These are phyloP conservation scores for Dromococcyx pavoninus DNA, from an alignment of 2,797 vertebrate species.

Conservation along the genomic window DNA sequence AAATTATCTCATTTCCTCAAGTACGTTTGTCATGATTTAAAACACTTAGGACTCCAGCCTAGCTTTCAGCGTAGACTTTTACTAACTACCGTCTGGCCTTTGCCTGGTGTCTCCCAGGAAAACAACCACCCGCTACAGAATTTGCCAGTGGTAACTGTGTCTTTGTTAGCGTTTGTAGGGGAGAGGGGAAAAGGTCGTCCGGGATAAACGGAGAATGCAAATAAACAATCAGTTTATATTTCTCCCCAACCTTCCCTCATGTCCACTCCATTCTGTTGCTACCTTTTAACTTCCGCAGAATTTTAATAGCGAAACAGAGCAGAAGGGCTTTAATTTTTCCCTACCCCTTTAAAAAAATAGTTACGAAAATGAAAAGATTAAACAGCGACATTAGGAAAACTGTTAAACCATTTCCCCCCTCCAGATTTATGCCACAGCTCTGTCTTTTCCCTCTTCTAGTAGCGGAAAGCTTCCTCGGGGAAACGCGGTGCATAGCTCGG, in stretches of 20 bases:
- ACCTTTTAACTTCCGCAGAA: background rate
- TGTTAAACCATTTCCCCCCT: background rate
- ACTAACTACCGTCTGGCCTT: background rate
- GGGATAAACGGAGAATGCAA: background rate
- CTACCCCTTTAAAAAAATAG: background rate
- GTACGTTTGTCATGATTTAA: background rate
- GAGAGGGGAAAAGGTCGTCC: rapidly evolving
- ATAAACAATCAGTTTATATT: background rate
- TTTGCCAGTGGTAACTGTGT: background rate
- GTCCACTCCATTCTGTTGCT: background rate
- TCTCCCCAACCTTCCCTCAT: background rate
- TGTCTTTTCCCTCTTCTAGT: background rate
- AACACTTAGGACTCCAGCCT: background rate
- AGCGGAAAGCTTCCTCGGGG: background rate
- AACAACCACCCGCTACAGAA: background rate
- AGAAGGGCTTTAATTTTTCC: background rate
- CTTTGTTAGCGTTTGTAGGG: background rate
- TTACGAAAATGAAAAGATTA: background rate
- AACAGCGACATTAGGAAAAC: background rate
- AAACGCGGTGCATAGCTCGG: background rate
- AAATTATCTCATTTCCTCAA: background rate
- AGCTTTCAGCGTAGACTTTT: background rate
- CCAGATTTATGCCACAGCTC: background rate
- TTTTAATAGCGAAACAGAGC: background rate
- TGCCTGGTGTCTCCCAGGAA: background rate